Base-by-base conservation (phyloP, 2,888 invertebrate species). In the Mechanitis messenoides region DNA sequence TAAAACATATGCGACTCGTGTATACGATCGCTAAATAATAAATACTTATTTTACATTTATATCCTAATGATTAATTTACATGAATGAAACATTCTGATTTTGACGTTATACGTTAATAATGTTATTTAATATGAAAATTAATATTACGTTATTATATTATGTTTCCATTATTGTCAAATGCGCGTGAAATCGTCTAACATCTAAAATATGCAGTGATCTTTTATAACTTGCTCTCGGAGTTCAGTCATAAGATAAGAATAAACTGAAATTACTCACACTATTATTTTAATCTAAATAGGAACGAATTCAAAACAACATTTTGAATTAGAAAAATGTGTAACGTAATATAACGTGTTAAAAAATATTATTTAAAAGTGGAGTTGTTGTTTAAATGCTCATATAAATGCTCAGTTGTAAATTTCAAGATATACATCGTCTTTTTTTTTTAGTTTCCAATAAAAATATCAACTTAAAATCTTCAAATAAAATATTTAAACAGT, bases 121-220 rank as follows among this genome's bases (percentile, higher is more conserved):
- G 7, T 6, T 38, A 38, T 38, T 38, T 6, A 38, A 6, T 38
- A 38, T 38, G 5, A 38, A 6, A 38, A 7, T 38, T 38, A 35
- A 35, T 35, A 35, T 35, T 6, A 35, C 3, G 6, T 6, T 5
- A 35, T 35, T 35, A 6, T 35, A 35, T 35, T n/a, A 20, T n/a
- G 47, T 20, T 20, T 20, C 20, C 28, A 11, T 50, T 11, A 50
- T 11, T 50, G 28, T 50, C 28, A 31, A 31, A 50, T 28, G 11
- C 58, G 46, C 42, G 53, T 60, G 60, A 63, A 60, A 58, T 63
- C 55, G 60, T 63, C 58, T 63, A 45, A 46, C 45, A 57, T 57
- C 50, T 42, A 59, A 33, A 31, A 56, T 59, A 31, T 60, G 38
- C 31, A 47, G 53, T 53, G 53, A 53, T 53, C 56, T 53, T 20